Percentiles rank a stretch among this genome's conserved stretches.
Evolutionary conservation across 1,140 invertebrate genomes (phyloP).

Genomic region (Zaprionus capensis): DNA sequence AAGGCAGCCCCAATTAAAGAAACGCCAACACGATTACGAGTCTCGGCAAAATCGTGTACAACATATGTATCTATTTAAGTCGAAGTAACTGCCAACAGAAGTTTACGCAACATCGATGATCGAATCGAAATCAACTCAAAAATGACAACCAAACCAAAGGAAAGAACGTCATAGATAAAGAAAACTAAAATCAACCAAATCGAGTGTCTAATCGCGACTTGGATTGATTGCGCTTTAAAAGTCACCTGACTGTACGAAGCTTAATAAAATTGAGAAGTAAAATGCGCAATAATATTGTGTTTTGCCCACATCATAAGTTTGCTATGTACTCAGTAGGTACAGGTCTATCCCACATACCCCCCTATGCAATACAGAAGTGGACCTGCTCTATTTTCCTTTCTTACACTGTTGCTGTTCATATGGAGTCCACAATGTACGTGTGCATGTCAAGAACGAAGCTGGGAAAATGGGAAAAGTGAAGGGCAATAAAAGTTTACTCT

Average conservation of each 20-base stretch:
- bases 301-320: not conserved
- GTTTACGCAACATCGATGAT: not conserved
- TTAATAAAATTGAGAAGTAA: conserved; percentile 34
- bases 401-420: conserved; percentile 23
- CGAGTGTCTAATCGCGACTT: too few relatives aligned
- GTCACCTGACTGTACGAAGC: conserved; percentile 22
- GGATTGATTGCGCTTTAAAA: not conserved
- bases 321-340: not conserved
- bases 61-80: not conserved
- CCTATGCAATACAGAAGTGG: not conserved
- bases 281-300: not conserved
- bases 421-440: not conserved
- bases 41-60: not conserved
- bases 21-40: conserved; percentile 29
- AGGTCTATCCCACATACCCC: not conserved
- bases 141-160: not conserved
- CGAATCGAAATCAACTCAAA: not conserved
- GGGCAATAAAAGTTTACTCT: not conserved
- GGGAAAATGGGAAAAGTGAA: not conserved
- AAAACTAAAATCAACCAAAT: too few relatives aligned
- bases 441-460: not conserved
- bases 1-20: not conserved
- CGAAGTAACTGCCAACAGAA: not conserved
- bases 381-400: conserved; percentile 12
- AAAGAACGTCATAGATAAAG: too few relatives aligned